Conservation (phyloP, 1,140 invertebrate genomes). For the Drosophila willistoni region DNA sequence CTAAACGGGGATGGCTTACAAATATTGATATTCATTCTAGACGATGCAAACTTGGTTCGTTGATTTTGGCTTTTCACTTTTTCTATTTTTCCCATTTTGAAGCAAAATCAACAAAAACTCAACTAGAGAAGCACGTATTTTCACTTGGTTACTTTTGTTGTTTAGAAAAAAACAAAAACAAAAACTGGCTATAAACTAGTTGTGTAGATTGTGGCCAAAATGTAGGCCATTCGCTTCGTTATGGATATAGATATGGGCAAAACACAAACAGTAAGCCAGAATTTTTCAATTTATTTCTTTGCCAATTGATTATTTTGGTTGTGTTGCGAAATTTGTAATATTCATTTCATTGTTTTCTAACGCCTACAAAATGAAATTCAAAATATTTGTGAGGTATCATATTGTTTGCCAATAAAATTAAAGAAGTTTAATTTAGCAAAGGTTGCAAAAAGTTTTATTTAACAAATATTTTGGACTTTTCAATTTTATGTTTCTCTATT, state of each 20-base stretch:
- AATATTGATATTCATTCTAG: conserved; percentile 67
- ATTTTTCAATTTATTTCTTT: conserved; percentile 48
- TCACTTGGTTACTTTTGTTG: conserved; percentile 23
- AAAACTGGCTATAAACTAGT: conserved; percentile 51
- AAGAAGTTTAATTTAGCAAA: too few relatives aligned
- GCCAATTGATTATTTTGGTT: background rate
- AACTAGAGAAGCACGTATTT: background rate
- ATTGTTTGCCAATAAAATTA: background rate
- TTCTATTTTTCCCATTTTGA: background rate
- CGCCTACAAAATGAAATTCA: too few relatives aligned
- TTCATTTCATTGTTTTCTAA: background rate
- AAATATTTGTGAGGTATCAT: background rate
- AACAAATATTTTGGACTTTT: too few relatives aligned
- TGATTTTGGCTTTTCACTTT: conserved; percentile 23
- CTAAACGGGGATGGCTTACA: conserved; percentile 56
- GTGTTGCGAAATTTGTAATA: background rate
- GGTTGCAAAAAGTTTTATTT: too few relatives aligned
- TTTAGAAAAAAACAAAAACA: conserved; percentile 37
- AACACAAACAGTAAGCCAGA: conserved; percentile 35
- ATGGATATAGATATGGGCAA: conserved; percentile 37
- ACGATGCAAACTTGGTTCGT: conserved; percentile 7
- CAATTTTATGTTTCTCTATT: too few relatives aligned
- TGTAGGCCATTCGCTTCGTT: conserved; percentile 12
- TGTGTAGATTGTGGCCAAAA: conserved; percentile 26
- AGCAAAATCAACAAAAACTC: background rate